Evolutionary conservation across 2,113 vertebrate genomes (phyloP).

Genomic region (Coturnix japonica): DNA sequence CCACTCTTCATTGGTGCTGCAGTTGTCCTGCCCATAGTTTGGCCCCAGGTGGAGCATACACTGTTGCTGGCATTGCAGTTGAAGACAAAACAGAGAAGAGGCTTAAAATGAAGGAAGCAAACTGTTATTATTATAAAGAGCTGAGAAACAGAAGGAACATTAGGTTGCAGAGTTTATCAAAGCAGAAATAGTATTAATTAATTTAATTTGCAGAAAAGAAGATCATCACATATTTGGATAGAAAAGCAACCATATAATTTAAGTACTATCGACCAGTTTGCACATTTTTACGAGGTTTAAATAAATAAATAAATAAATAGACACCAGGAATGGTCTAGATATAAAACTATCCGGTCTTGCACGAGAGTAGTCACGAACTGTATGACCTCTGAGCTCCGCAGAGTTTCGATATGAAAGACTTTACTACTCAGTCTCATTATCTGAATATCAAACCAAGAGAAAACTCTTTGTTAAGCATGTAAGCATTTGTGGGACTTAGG

Average conservation of each 20-base stretch:
- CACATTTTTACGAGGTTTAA: neutral
- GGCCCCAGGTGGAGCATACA: fast-evolving
- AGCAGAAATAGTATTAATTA: neutral
- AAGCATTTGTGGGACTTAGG: neutral
- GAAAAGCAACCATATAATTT: neutral
- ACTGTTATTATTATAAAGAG: neutral
- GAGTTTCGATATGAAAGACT: slow-evolving; percentile 22
- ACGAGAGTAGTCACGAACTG: neutral
- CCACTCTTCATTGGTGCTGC: neutral
- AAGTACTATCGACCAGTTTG: neutral
- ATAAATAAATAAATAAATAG: no score
- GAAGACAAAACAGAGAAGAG: neutral
- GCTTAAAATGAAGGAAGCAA: neutral
- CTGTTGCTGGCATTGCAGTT: neutral
- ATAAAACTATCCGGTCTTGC: slow-evolving; percentile 12
- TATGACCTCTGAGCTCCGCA: neutral
- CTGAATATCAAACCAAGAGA: slow-evolving; percentile 22
- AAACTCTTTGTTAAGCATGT: neutral
- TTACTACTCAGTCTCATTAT: slow-evolving; percentile 28
- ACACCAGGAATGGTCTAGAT: neutral
- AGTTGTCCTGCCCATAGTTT: neutral
- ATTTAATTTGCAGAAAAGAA: neutral
- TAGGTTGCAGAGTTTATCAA: neutral
- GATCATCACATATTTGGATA: neutral
- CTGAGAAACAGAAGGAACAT: neutral